Evolutionary conservation across 1,140 invertebrate genomes (phyloP).

Genomic region (Tetragnatha versicolor): DNA sequence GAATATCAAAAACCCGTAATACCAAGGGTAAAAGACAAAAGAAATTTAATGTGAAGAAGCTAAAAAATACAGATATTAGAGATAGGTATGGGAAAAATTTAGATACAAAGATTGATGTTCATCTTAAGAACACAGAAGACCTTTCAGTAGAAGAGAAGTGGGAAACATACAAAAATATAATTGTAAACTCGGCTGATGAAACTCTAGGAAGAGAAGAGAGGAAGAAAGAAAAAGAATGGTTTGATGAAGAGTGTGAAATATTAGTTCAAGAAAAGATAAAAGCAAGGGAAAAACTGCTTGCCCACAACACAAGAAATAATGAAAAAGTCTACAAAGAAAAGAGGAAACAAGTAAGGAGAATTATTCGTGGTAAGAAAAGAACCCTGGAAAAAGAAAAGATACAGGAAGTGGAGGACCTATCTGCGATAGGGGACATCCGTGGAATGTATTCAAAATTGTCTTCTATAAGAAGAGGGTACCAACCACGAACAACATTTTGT

Average conservation of each 20-base stretch:
- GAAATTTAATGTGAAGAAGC: not conserved
- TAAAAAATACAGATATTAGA: constrained; percentile 1
- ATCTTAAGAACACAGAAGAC: not conserved
- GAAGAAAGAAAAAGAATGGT: not conserved
- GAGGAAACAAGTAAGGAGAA: not conserved
- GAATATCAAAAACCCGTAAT: not conserved
- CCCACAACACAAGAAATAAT: not conserved
- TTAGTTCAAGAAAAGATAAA: not conserved
- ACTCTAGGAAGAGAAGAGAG: too few species aligned
- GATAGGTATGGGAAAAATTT: not conserved
- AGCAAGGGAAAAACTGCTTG: not conserved
- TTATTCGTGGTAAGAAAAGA: not conserved
- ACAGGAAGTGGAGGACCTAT: too few species aligned
- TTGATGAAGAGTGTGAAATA: constrained; percentile 4
- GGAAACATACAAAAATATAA: too few species aligned
- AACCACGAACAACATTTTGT: not conserved
- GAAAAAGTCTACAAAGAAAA: constrained; percentile 2
- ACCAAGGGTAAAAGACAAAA: constrained; percentile 4
- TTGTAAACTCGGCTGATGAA: too few species aligned
- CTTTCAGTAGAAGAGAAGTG: too few species aligned
- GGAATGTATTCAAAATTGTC: constrained; percentile 1
- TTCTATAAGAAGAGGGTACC: constrained; percentile 15
- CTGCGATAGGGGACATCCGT: constrained; percentile 3
- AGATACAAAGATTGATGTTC: not conserved
- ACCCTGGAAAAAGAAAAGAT: not conserved